A percentile compares a stretch with the other conserved stretches of the same genome.
Evolutionary conservation across 2,888 invertebrate species (phyloP).

Genomic region (Amblyteles armatorius): DNA sequence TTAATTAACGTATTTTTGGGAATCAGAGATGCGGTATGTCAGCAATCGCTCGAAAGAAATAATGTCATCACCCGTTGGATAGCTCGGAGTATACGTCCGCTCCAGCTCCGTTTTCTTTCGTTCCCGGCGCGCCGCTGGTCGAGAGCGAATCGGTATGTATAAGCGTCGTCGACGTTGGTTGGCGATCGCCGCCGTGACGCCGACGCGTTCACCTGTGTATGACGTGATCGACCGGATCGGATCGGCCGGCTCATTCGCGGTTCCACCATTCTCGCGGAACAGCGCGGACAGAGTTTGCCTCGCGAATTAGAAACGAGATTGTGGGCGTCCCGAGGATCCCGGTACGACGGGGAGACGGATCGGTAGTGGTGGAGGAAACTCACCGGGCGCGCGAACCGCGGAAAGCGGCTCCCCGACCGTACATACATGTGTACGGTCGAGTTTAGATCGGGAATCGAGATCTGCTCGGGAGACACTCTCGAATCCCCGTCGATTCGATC

Average conservation of each 20-base stretch:
- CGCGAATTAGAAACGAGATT: slow-evolving; percentile 77
- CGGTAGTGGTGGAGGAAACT: slow-evolving; percentile 49
- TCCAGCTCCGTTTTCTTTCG: slow-evolving; percentile 42
- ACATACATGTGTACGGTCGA: slow-evolving; percentile 21
- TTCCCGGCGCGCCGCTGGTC: slow-evolving; percentile 32
- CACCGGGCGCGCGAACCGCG: slow-evolving; percentile 33
- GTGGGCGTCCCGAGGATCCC: slow-evolving; percentile 75
- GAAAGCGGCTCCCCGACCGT: slow-evolving; percentile 23
- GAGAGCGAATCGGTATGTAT: slow-evolving; percentile 32
- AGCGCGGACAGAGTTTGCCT: slow-evolving; percentile 55
- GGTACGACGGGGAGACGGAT: slow-evolving; percentile 46
- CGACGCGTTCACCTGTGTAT: slow-evolving; percentile 82
- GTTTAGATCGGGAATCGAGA: slow-evolving; percentile 39
- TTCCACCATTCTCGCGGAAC: slow-evolving; percentile 35
- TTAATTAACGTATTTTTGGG: neutral
- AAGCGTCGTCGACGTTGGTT: slow-evolving; percentile 35
- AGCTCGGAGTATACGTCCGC: slow-evolving; percentile 3
- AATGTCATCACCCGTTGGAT: slow-evolving; percentile 49
- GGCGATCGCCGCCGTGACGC: slow-evolving; percentile 69
- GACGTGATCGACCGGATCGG: slow-evolving; percentile 81
- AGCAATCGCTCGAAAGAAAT: slow-evolving; percentile 8
- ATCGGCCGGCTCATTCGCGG: slow-evolving; percentile 68
- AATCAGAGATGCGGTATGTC: neutral
- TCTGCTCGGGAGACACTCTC: slow-evolving; percentile 23
- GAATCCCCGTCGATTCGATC: slow-evolving; percentile 56